Base-by-base conservation (phyloP, 1,140 invertebrate species). In the Drosophila malerkotliana region DNA sequence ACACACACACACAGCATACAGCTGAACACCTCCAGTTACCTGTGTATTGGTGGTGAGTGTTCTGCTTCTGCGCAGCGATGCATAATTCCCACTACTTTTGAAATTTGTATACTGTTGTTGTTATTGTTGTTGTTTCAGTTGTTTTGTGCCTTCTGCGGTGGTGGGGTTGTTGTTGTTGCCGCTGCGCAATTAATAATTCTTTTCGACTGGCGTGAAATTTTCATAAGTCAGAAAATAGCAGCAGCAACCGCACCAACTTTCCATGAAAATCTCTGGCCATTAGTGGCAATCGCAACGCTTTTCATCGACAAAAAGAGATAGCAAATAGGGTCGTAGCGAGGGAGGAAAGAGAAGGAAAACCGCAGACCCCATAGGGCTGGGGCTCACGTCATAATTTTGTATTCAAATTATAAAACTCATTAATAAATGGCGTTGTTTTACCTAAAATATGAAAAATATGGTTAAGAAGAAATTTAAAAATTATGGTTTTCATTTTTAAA, bases 131-230 rank as follows among this genome's bases (percentile, higher is more conserved):
- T 58, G 48, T 48, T 54, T 14, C 57, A 72, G 55, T 37, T 60
- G 49, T 18, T 53, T 30, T 32, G 37, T 53, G 52, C 37, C 48
- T 39, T 41, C 51, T 74, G 52, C 41, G 26, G 37, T 69, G 51
- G 26, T 21, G 21, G 52, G 55, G 34, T 55, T 60, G 24, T 18
- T 18, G 41, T 44, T 26, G n/a, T 48, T 73, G 67, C 72, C 60
- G 77, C 82, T 87, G 83, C 83, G 83, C 78, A 87, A 87, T 87
- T 87, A 87, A 87, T 87, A 87, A 87, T 87, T 88, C 83, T 88
- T 87, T 77, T 88, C 72, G 79, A 88, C 84, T 88, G 79, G 84
- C 83, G 83, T 88, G 72, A 88, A 88, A 88, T 89, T 88, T 88
- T 88, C 76, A 77, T 79, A 87, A 88, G 77, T 69, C 78, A 85